A percentile compares a stretch with the other conserved stretches of the same genome.
These are phyloP conservation scores for Cryptosula pallasiana DNA, from an alignment of 2,888 invertebrate species.

Conservation along the genomic window DNA sequence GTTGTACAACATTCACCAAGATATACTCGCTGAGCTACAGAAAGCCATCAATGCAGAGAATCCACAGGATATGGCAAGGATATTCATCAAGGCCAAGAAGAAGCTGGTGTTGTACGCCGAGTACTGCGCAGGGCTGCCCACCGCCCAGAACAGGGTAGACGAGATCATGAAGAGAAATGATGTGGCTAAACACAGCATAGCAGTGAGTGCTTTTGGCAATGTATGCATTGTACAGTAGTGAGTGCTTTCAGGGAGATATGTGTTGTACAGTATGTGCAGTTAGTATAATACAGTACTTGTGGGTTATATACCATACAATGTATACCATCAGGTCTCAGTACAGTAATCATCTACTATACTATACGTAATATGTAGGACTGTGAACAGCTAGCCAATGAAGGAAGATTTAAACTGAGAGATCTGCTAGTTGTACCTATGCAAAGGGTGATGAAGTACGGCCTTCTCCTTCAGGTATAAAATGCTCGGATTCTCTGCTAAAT, in stretches of 20 bases:
- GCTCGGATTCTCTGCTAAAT: too few species aligned
- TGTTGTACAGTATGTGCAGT: too few species aligned
- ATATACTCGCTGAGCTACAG: constrained; percentile 57
- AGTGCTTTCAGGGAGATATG: too few species aligned
- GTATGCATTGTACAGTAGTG: too few species aligned
- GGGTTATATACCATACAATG: too few species aligned
- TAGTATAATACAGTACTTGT: too few species aligned
- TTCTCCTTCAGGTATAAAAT: constrained; percentile 73
- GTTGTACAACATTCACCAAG: constrained; percentile 77
- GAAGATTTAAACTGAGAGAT: constrained; percentile 88
- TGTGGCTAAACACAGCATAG: constrained; percentile 63
- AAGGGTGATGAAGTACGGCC: constrained; percentile 91
- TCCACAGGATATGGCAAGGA: constrained; percentile 31
- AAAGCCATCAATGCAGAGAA: neutral
- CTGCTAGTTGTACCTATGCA: constrained; percentile 93
- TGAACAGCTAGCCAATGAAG: constrained; percentile 88
- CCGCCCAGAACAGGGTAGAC: constrained; percentile 80
- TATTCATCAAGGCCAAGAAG: constrained; percentile 82
- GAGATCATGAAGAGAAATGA: constrained; percentile 67
- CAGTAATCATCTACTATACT: too few species aligned
- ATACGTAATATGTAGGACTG: constrained; percentile 83
- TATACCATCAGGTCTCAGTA: too few species aligned
- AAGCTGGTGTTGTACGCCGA: constrained; percentile 88
- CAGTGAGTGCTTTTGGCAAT: constrained; percentile 61
- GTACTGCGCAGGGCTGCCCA: constrained; percentile 88